A percentile compares a stretch with the other conserved stretches of the same genome.
phyloP scores from a whole-genome alignment of 2,888 invertebrate genomes.

The Tiliacea aurago region DNA sequence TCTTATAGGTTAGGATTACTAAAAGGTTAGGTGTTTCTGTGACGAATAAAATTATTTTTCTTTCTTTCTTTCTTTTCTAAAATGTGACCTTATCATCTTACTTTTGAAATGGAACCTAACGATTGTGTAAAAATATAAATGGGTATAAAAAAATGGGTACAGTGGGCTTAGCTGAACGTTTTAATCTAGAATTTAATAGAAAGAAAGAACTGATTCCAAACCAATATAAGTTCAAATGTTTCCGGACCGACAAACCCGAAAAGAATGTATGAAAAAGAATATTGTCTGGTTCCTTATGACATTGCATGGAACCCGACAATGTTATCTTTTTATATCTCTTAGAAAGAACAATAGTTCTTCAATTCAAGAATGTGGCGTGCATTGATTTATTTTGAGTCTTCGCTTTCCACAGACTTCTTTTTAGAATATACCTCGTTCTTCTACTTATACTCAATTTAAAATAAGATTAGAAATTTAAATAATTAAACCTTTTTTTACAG shows the following conservation, averaged over 20 bases:
- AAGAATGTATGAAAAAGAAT: not conserved
- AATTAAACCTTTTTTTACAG: too few relatives aligned
- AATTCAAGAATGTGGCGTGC: not conserved
- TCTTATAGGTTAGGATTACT: too few relatives aligned
- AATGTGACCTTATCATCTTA: too few relatives aligned
- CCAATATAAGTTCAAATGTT: not conserved
- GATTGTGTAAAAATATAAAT: not conserved
- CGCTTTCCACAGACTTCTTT: not conserved
- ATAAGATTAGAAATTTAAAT: too few relatives aligned
- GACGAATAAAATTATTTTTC: too few relatives aligned
- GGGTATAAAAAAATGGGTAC: too few relatives aligned
- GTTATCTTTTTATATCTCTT: not conserved
- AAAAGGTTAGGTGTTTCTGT: too few relatives aligned
- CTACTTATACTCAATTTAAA: too few relatives aligned
- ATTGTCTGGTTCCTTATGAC: not conserved
- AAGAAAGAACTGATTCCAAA: not conserved
- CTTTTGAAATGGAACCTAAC: too few relatives aligned
- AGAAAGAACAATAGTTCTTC: not conserved
- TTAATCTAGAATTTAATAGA: not conserved
- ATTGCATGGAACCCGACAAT: not conserved
- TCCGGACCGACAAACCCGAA: not conserved
- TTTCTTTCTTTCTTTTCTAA: too few relatives aligned
- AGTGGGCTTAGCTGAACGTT: too few relatives aligned
- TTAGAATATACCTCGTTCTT: not conserved
- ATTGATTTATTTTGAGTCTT: not conserved